These are phyloP conservation scores for Paralvinella palmiformis DNA, from an alignment of 1,140 invertebrate species.

Conservation along the genomic window DNA sequence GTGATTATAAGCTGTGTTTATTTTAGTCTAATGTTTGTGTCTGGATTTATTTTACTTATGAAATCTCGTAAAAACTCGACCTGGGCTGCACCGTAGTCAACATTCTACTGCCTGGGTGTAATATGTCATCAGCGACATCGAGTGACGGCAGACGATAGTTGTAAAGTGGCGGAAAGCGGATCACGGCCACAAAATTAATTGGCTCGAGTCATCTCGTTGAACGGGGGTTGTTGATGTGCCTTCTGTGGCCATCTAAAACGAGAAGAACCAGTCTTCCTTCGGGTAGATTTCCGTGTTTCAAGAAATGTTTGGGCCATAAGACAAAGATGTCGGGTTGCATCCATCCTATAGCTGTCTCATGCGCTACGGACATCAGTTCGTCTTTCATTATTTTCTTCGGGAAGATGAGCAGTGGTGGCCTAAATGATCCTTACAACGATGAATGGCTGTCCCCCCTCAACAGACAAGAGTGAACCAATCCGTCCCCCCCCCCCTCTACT, in stretches of 20 bases:
- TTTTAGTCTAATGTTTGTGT: too few relatives aligned
- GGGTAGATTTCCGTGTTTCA: background rate
- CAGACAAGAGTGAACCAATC: background rate
- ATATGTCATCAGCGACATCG: background rate
- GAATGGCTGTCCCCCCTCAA: constrained; percentile 3
- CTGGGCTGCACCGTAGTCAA: background rate
- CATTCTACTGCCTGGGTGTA: background rate
- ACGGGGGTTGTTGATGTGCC: too few relatives aligned
- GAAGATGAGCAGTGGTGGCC: background rate
- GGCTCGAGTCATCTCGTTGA: too few relatives aligned
- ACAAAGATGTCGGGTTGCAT: constrained; percentile 1
- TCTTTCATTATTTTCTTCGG: background rate
- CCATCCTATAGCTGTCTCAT: background rate
- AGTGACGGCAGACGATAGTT: too few relatives aligned
- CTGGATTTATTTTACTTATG: too few relatives aligned
- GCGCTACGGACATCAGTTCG: background rate
- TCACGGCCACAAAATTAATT: too few relatives aligned
- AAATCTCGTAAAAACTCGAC: background rate
- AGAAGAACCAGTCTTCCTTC: background rate
- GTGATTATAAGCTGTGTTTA: too few relatives aligned
- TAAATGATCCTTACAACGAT: constrained; percentile 1
- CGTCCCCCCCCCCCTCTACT: background rate
- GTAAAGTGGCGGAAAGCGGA: too few relatives aligned
- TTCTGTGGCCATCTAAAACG: background rate
- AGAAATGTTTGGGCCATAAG: background rate